Conservation (phyloP, 2,888 invertebrate species). For the Iselma pallidipennis region DNA sequence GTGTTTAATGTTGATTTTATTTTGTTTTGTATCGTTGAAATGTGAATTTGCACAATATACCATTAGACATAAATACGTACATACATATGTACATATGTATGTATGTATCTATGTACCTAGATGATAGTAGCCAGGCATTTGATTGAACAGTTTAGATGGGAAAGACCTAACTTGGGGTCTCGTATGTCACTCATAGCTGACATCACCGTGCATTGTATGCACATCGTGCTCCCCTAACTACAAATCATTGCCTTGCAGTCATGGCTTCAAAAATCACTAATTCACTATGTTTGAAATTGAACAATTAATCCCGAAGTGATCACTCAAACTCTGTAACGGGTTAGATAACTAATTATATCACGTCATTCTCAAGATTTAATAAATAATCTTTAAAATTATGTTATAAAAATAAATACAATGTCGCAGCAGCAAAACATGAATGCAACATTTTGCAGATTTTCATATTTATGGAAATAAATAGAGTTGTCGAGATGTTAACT, state of each 20-base stretch:
- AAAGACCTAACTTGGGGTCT: conserved; percentile 21
- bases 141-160: conserved; percentile 31
- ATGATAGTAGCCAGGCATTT: conserved; percentile 7
- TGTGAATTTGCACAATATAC: too few species aligned
- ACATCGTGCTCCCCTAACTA: conserved; percentile 30
- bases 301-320: not conserved
- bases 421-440: not conserved
- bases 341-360: not conserved
- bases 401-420: too few species aligned
- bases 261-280: not conserved
- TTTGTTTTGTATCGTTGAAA: not conserved
- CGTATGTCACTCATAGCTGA: conserved; percentile 31
- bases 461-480: conserved; percentile 30
- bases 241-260: conserved; percentile 30
- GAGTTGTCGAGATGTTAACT: conserved; percentile 29
- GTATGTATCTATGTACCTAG: not conserved
- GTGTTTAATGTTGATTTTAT: not conserved
- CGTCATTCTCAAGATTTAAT: too few species aligned
- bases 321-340: not conserved
- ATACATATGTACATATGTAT: too few species aligned
- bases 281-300: not conserved
- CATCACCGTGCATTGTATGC: conserved; percentile 33
- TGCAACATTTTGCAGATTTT: conserved; percentile 10
- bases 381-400: too few species aligned
- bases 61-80: not conserved